Evolutionary conservation across 2,797 vertebrate genomes (phyloP).

Genomic region (Cichlasoma orientale): DNA sequence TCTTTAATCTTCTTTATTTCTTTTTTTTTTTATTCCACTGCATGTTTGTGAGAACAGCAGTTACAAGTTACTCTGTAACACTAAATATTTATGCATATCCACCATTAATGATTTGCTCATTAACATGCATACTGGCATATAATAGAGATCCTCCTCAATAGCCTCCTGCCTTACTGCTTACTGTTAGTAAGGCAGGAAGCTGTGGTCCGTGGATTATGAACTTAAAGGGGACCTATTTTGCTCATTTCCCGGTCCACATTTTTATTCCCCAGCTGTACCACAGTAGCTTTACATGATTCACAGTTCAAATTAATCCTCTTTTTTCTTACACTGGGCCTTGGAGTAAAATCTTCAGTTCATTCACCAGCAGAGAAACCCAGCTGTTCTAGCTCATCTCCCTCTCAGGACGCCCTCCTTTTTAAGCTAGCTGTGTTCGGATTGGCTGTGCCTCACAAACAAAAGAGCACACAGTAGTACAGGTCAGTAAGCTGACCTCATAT

Average conservation of each 20-base stretch:
- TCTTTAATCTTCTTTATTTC: not conserved
- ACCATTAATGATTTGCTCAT: not conserved
- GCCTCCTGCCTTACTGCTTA: not conserved
- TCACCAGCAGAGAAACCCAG: not conserved
- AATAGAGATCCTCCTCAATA: not conserved
- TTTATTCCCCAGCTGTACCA: not conserved
- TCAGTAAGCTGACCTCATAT: not conserved
- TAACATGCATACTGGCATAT: not conserved
- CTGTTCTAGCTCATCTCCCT: not conserved
- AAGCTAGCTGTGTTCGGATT: not conserved
- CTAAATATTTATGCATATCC: not conserved
- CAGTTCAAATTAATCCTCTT: slow-evolving; percentile 4
- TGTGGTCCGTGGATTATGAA: not conserved
- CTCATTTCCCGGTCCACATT: not conserved
- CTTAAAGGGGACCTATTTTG: not conserved
- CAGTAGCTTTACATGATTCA: not conserved
- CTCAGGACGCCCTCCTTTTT: not conserved
- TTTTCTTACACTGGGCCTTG: not conserved
- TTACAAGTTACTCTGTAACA: not conserved
- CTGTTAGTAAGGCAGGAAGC: not conserved
- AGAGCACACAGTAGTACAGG: not conserved
- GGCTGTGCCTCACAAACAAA: not conserved
- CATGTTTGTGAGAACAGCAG: not conserved
- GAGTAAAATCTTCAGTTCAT: not conserved
- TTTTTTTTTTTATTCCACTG: not conserved